Base-by-base conservation (phyloP, 2,797 vertebrate genomes). In the Cossypha heuglini region DNA sequence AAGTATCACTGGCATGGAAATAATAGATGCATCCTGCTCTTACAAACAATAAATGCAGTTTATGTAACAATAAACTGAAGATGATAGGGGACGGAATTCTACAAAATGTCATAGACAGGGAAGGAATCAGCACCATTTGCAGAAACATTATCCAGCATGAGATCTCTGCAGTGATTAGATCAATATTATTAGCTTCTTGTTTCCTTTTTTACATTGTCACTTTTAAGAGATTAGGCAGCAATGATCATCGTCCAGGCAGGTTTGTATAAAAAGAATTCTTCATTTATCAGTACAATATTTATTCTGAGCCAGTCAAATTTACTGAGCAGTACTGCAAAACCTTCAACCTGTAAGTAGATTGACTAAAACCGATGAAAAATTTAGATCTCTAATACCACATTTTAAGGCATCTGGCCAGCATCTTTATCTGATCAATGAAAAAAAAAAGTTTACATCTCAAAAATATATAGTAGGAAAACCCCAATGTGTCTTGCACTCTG, bases 111-210 rank as follows among this genome's bases (percentile, higher is more conserved):
- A 24, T 16, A 91, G 77, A 80, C 21, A 83, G 22, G 11, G 43
- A 74, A 72, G 9, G 38, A 83, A 29, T 63, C 4, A 5, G 38
- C 43, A 76, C 26, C 74, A 77, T 87, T 85, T 94, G 75, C 33
- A 77, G 86, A 91, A 94, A 92, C 63, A 61, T 82, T 89, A 95
- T 67, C 82, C 63, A 63, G 45, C 87, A 63, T 81, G 66, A 95
- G 46, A 52, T 76, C 4, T 1, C 45, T 25, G 88, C 45, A 94
- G 64, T 62, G 40, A 63, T 78, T 66, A 68, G 51, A 69, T 91
- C 77, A 86, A 38, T 89, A 58, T 79, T 71, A 82, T 74, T 48
- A 91, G 21, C 38, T 85, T 80, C 55, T 75, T 92, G 17, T 78
- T 96, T 94, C 57, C 37, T 45, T 78, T 90, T 77, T 45, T 87